A percentile compares a stretch with the other conserved stretches of the same genome.
These are phyloP conservation scores for Paratilapia polleni DNA, from an alignment of 2,113 vertebrate genomes.

Conservation along the genomic window DNA sequence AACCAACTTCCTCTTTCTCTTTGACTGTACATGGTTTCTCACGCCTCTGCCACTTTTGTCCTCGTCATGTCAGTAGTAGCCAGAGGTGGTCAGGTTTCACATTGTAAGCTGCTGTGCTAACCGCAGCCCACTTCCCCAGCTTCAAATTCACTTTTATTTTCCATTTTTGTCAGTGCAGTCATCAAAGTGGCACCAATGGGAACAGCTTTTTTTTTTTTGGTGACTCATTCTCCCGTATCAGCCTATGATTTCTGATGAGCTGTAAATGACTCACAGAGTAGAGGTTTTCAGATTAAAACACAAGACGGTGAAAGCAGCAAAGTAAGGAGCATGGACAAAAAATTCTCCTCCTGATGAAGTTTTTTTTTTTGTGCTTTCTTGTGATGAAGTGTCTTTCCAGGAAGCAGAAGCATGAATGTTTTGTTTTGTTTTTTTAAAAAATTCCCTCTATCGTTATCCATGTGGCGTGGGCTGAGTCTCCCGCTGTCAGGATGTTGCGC, in stretches of 20 bases:
- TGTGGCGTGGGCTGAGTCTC: background rate
- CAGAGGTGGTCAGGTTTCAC: background rate
- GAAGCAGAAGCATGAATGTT: background rate
- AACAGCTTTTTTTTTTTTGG: background rate
- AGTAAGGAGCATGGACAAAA: background rate
- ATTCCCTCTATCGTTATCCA: background rate
- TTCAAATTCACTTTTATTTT: background rate
- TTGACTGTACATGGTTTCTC: background rate
- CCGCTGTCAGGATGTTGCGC: background rate
- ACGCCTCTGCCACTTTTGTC: background rate
- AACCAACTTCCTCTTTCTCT: slow-evolving; percentile 3
- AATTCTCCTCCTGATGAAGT: rapidly evolving
- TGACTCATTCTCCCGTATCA: slow-evolving; percentile 18
- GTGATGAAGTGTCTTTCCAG: background rate
- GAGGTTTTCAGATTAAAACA: background rate
- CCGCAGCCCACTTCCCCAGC: background rate
- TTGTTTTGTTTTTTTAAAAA: background rate
- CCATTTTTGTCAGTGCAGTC: background rate
- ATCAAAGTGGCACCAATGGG: background rate
- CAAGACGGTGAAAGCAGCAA: background rate
- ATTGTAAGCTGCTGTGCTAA: background rate
- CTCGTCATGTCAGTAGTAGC: background rate
- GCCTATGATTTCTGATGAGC: slow-evolving; percentile 13
- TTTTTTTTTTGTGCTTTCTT: background rate
- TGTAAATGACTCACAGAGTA: slow-evolving; percentile 21